Percentiles rank a stretch among this genome's conserved stretches.
phyloP scores from a whole-genome alignment of 2,113 vertebrate species.

The Sinocyclocheilus anshuiensis region DNA sequence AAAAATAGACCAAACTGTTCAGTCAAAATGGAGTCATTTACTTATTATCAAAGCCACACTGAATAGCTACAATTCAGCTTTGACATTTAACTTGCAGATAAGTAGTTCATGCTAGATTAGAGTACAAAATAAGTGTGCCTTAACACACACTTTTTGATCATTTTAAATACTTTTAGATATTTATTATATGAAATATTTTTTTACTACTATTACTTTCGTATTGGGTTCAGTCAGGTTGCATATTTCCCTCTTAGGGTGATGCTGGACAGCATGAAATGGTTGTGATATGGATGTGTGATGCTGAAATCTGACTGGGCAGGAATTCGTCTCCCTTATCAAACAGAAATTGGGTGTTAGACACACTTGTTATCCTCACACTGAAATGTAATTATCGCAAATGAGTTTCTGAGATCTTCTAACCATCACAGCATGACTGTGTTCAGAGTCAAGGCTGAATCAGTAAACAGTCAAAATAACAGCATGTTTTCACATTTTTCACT shows the following conservation, averaged over 20 bases:
- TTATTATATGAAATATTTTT: background rate
- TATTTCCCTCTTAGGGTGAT: background rate
- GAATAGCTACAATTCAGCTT: background rate
- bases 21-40: background rate
- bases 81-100: background rate
- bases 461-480: background rate
- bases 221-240: background rate
- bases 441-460: background rate
- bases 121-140: background rate
- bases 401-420: conserved; percentile 8
- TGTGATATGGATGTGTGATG: conserved; percentile 30
- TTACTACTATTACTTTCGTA: background rate
- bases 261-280: conserved; percentile 47
- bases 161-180: background rate
- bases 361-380: background rate
- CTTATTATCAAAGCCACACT: background rate
- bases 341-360: conserved; percentile 32
- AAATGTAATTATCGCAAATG: conserved; percentile 46
- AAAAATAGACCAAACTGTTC: background rate
- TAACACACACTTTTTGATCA: background rate
- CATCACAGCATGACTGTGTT: background rate
- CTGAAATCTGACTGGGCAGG: conserved; percentile 45
- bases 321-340: conserved; percentile 45
- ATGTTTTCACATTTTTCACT: background rate
- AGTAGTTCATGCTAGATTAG: background rate